phyloP scores from a whole-genome alignment of 2,113 vertebrate species.

The Burhinus bistriatus region DNA sequence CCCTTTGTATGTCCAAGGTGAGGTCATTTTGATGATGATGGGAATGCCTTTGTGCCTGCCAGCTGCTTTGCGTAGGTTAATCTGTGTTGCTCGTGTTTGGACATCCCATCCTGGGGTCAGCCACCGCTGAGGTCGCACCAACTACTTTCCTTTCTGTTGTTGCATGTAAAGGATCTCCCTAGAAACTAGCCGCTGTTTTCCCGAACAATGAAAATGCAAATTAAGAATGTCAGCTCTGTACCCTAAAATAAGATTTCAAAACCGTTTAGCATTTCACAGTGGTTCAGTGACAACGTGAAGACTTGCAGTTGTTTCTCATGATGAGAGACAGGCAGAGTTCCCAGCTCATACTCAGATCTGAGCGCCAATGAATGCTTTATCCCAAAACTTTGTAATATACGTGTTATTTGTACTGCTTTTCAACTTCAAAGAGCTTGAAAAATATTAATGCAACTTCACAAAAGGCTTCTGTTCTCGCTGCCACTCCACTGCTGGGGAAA shows the following conservation, averaged over 20 bases:
- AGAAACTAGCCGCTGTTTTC: slow-evolving; percentile 9
- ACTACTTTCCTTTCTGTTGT: background rate
- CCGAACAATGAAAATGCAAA: slow-evolving; percentile 13
- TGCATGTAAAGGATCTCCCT: background rate
- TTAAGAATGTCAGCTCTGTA: background rate
- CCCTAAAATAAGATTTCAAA: slow-evolving; percentile 45
- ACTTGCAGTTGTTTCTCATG: background rate
- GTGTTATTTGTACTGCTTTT: slow-evolving; percentile 41
- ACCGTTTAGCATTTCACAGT: slow-evolving; percentile 22
- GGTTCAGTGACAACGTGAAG: slow-evolving; percentile 11
- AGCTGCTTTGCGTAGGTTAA: background rate
- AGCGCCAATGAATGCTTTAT: background rate
- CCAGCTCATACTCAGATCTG: background rate
- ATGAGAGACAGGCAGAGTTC: slow-evolving; percentile 27
- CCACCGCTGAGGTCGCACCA: accelerated
- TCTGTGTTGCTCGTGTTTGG: background rate
- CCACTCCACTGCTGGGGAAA: background rate
- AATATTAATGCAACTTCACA: slow-evolving; percentile 3
- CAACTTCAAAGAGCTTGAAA: slow-evolving; percentile 35
- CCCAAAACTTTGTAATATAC: background rate
- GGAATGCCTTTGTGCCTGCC: background rate
- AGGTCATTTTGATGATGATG: background rate
- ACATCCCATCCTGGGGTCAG: background rate
- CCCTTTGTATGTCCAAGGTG: background rate
- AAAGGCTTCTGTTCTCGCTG: background rate